Evolutionary conservation across 2,113 vertebrate species (phyloP), one percentile per base, ranked within the genome.

Genomic region (Burhinus oedicnemus): DNA sequence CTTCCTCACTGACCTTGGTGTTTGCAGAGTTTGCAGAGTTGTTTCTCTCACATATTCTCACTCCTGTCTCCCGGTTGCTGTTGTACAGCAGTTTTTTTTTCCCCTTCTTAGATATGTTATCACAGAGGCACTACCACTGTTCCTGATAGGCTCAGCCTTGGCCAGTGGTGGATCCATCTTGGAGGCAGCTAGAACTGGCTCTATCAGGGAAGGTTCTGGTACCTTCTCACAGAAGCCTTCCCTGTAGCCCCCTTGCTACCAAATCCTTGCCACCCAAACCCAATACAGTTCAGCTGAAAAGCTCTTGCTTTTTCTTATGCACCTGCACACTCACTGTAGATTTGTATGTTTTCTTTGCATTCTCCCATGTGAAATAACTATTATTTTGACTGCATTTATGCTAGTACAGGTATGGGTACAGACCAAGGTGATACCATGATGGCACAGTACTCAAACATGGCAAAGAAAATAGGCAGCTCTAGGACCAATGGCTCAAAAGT

Each of bases 141-240:
- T 0, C 0, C 22, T 71, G 34, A 47, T 47, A 14, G 5, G 13
- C n/a, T 91, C 0, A 0, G n/a, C 27, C 21, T 55, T 86, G 74
- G 22, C 15, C 36, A 66, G 38, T 0, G 1, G 8, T 4, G 6
- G 29, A 18, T 72, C 29, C 0, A 0, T 40, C 34, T 30, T 23
- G 18, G 30, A 72, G 42, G 15, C 0, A 0, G 9, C 17, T 83
- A 32, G 30, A 8, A 5, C 17, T 54, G 68, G 6, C 8, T 58
- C 4, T 57, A 3, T 42, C 4, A 15, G 1, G 14, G 52, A 44
- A 75, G 9, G 19, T 44, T 75, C 14, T 44, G 16, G 22, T 30
- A 54, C 6, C 32, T 78, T 57, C 26, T 68, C 23, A 51, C 26
- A 66, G 61, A 57, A 62, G 11, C 20, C 13, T 62, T 5, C 2